Conservation (phyloP, 1,140 invertebrate species). For the Dolichoris vasculosae region DNA sequence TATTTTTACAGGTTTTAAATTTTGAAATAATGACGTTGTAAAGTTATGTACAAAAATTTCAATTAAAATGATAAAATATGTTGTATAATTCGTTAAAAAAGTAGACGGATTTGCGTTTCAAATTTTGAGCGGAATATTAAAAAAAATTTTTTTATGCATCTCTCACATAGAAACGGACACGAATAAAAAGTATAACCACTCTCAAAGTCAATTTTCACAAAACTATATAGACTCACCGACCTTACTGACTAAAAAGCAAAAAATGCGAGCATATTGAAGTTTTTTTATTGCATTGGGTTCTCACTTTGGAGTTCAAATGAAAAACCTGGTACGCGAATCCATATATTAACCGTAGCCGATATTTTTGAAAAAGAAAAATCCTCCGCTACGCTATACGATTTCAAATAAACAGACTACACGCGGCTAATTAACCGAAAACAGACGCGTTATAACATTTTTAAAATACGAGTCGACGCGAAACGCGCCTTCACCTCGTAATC, state of each 20-base stretch:
- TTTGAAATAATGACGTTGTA: too few relatives aligned
- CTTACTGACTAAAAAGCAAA: background rate
- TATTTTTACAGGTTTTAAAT: too few relatives aligned
- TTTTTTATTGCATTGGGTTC: background rate
- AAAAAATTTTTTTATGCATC: background rate
- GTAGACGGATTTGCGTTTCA: background rate
- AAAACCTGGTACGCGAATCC: background rate
- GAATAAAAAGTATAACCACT: background rate
- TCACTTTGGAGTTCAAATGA: background rate
- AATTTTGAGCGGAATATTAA: background rate
- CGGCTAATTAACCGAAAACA: too few relatives aligned
- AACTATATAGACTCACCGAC: background rate
- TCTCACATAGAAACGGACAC: background rate
- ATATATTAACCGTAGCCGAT: background rate
- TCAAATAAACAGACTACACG: background rate
- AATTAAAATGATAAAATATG: too few relatives aligned
- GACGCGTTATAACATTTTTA: background rate
- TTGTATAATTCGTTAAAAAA: too few relatives aligned
- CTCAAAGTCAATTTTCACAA: constrained; percentile 14
- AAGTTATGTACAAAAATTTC: too few relatives aligned
- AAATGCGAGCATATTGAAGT: background rate
- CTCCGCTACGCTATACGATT: background rate
- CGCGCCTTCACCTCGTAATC: background rate
- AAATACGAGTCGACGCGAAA: background rate
- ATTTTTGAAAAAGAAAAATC: background rate